Conservation (phyloP, 2,113 vertebrate species). For the Carassius auratus region DNA sequence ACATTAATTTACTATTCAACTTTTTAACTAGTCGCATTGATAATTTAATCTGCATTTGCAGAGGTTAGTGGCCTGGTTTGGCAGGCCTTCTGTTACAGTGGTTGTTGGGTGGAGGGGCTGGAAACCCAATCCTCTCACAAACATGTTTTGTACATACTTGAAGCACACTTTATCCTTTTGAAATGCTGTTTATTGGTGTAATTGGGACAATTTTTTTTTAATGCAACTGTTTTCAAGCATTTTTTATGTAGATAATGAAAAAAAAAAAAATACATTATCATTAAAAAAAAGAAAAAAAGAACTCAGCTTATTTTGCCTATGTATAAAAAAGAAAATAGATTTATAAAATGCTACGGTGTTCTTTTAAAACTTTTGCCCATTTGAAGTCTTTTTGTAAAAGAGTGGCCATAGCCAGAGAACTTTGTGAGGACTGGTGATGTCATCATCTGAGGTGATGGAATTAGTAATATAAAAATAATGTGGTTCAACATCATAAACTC, state of each 20-base stretch:
- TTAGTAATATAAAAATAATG: not conserved
- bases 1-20: not conserved
- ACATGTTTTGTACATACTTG: not conserved
- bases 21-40: not conserved
- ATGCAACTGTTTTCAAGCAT: constrained; percentile 52
- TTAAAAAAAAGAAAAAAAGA: constrained; percentile 58
- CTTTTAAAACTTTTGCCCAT: constrained; percentile 51
- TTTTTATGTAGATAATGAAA: constrained; percentile 53
- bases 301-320: constrained; percentile 66
- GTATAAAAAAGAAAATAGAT: constrained; percentile 70
- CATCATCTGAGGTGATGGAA: too few species aligned
- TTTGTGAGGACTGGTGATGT: not conserved
- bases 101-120: not conserved
- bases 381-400: constrained; percentile 52
- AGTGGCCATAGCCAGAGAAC: constrained; percentile 47
- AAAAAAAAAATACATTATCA: constrained; percentile 60
- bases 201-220: constrained; percentile 54
- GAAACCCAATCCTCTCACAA: constrained; percentile 1
- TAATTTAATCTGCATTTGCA: not conserved
- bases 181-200: constrained; percentile 31
- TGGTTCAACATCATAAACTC: not conserved
- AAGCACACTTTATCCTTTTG: not conserved
- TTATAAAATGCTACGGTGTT: constrained; percentile 77
- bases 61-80: not conserved
- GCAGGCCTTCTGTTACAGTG: not conserved